phyloP scores from a whole-genome alignment of 2,888 invertebrate species.

The Drosophila helvetica region DNA sequence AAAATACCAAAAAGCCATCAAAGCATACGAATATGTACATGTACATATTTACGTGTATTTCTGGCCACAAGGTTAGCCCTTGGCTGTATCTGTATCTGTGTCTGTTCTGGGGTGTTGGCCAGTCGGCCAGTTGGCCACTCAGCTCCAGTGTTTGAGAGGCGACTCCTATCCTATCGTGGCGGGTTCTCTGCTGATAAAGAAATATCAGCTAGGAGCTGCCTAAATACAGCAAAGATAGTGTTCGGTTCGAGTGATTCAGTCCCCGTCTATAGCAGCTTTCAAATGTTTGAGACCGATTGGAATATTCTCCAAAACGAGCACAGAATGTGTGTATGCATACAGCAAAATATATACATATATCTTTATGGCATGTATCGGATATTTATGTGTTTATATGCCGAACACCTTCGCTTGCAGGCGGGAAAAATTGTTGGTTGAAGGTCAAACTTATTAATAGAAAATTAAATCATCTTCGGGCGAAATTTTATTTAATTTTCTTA shows the following conservation, averaged over 20 bases:
- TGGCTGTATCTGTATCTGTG: neutral
- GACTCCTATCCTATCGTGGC: slow-evolving; percentile 4
- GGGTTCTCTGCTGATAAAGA: slow-evolving; percentile 60
- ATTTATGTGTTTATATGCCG: slow-evolving; percentile 48
- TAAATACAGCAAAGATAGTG: slow-evolving; percentile 29
- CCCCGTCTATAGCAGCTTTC: slow-evolving; percentile 4
- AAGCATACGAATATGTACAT: neutral
- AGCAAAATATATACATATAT: slow-evolving; percentile 6
- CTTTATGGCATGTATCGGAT: slow-evolving; percentile 17
- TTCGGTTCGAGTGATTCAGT: slow-evolving; percentile 31
- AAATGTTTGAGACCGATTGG: slow-evolving; percentile 34
- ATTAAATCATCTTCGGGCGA: slow-evolving; percentile 75
- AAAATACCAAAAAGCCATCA: slow-evolving; percentile 39
- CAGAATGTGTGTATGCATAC: slow-evolving; percentile 1
- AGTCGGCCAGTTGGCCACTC: neutral
- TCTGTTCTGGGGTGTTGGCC: slow-evolving; percentile 26
- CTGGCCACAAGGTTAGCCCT: slow-evolving; percentile 49
- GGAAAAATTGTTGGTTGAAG: slow-evolving; percentile 62
- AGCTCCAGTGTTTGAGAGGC: slow-evolving; percentile 1
- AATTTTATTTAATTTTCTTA: slow-evolving; percentile 69
- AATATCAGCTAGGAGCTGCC: slow-evolving; percentile 38
- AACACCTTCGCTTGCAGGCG: slow-evolving; percentile 68
- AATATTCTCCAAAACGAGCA: slow-evolving; percentile 32
- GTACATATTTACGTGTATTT: slow-evolving; percentile 1
- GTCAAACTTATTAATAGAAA: slow-evolving; percentile 78